Evolutionary conservation across 2,113 vertebrate species (phyloP).

Genomic region (Vidua chalybeata): DNA sequence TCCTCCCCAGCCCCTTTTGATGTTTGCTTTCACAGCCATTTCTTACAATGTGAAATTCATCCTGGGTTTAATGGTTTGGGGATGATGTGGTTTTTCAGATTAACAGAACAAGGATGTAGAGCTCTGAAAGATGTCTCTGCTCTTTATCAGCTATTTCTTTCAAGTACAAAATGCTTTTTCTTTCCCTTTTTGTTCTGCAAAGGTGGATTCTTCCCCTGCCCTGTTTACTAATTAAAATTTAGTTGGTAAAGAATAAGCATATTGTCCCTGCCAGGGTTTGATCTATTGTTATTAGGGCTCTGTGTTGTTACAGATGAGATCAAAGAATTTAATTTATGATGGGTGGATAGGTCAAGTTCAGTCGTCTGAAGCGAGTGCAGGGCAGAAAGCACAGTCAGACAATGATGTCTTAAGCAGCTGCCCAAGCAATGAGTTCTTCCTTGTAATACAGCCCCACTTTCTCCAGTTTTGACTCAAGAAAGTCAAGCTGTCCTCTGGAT

Average conservation of each 20-base stretch:
- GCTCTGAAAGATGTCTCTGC: constrained; percentile 53
- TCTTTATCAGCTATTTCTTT: constrained; percentile 20
- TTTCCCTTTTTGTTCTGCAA: neutral
- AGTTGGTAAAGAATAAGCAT: constrained; percentile 44
- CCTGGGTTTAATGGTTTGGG: constrained; percentile 23
- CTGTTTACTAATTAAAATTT: constrained; percentile 70
- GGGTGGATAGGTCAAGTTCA: constrained; percentile 58
- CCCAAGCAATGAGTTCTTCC: neutral
- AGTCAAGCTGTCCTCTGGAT: neutral
- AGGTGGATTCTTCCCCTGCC: constrained; percentile 5
- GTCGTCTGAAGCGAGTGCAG: constrained; percentile 34
- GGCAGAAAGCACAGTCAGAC: neutral
- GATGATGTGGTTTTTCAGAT: constrained; percentile 31
- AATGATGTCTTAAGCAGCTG: constrained; percentile 38
- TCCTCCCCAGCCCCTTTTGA: constrained; percentile 43
- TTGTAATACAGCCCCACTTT: neutral
- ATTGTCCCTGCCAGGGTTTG: constrained; percentile 27
- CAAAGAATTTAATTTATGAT: constrained; percentile 76
- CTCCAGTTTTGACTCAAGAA: neutral
- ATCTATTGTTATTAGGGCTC: constrained; percentile 56
- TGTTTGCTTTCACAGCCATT: neutral
- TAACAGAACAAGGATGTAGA: constrained; percentile 19
- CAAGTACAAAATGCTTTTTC: constrained; percentile 31
- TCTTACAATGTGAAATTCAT: constrained; percentile 39
- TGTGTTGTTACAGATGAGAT: constrained; percentile 63